Conservation (phyloP, 2,888 invertebrate species). For the Cantharis rustica region DNA sequence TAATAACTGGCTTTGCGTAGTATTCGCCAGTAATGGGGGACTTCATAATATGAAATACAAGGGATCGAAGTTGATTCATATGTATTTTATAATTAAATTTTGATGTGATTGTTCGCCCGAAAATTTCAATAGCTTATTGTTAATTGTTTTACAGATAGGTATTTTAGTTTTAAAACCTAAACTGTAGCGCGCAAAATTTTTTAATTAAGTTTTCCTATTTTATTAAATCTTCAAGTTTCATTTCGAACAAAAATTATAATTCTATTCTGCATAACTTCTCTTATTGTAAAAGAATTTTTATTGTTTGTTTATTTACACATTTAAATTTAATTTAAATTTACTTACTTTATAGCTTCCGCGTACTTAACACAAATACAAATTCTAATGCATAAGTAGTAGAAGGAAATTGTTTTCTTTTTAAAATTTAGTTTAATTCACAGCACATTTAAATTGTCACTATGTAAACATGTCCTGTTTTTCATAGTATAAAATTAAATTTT, state of each 20-base stretch:
- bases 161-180: constrained; percentile 16
- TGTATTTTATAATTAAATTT: constrained; percentile 58
- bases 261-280: background rate
- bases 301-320: background rate
- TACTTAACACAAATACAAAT: background rate
- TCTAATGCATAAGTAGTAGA: background rate
- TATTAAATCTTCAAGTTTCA: background rate
- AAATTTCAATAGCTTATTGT: constrained; percentile 41
- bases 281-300: background rate
- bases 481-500: background rate
- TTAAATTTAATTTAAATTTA: background rate
- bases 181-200: constrained; percentile 1
- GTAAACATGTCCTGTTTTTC: background rate
- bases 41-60: constrained; percentile 42
- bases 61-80: constrained; percentile 54
- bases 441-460: constrained; percentile 1
- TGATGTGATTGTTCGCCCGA: constrained; percentile 55
- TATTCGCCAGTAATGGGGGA: constrained; percentile 49
- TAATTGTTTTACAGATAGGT: constrained; percentile 25
- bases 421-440: constrained; percentile 1
- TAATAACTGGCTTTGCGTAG: constrained; percentile 55
- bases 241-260: background rate
- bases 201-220: constrained; percentile 12
- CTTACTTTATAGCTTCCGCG: background rate
- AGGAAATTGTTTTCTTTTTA: background rate